phyloP scores from a whole-genome alignment of 2,797 vertebrate genomes.

The Otus scops region DNA sequence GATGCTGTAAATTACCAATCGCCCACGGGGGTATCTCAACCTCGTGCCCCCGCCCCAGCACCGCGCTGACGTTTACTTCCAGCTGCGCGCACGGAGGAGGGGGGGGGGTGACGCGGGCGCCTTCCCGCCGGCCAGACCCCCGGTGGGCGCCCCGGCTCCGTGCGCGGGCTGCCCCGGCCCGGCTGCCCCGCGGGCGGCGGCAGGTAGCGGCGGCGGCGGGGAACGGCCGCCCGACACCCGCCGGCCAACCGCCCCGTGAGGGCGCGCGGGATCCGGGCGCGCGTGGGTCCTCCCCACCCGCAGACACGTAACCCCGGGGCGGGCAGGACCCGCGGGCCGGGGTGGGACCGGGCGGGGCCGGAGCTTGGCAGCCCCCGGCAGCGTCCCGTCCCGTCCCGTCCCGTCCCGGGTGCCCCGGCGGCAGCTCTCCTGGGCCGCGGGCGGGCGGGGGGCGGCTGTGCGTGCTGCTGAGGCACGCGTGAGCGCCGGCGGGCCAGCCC shows the following conservation, averaged over 20 bases:
- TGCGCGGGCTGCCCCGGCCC: too few species aligned
- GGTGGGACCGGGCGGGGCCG: background rate
- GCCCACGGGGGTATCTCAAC: accelerated
- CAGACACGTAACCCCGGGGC: background rate
- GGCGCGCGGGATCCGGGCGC: background rate
- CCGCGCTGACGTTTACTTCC: accelerated
- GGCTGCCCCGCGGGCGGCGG: too few species aligned
- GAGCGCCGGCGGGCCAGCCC: background rate
- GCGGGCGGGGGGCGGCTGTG: too few species aligned
- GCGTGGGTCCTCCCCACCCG: background rate
- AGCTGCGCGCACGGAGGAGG: accelerated
- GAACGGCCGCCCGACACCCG: accelerated
- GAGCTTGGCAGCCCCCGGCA: too few species aligned
- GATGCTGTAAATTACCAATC: accelerated
- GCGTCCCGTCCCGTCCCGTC: too few species aligned
- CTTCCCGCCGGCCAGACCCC: accelerated
- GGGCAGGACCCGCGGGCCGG: too few species aligned
- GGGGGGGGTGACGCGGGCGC: accelerated
- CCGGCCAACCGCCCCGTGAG: background rate
- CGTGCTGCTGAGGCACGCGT: background rate
- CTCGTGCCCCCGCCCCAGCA: background rate
- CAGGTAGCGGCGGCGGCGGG: background rate
- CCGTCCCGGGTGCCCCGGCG: background rate
- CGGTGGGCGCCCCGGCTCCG: accelerated
- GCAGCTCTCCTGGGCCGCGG: too few species aligned